Base-by-base conservation (phyloP, 2,888 invertebrate genomes). In the Macaria notata region DNA sequence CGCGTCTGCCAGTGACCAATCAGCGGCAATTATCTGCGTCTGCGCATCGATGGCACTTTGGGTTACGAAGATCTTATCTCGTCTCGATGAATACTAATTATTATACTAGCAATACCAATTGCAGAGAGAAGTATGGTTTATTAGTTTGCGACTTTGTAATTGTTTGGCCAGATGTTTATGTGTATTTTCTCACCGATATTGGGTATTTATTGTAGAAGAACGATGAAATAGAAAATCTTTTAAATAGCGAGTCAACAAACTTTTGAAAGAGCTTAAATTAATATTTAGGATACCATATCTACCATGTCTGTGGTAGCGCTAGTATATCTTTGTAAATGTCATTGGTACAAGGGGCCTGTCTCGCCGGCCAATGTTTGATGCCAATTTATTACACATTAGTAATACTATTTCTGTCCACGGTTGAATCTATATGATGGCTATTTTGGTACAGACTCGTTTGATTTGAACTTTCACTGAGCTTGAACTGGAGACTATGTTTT, bases 21-120 rank as follows among this genome's bases (percentile, higher is more conserved):
- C 71, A 79, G 75, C 55, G 59, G 63, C 83, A 84, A 86, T 86
- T 84, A 79, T 76, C 78, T 78, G 79, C 76, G 71, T 63, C 7
- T 45, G 62, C 72, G 54, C 66, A 66, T 41, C 9, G 9, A 4
- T 36, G 4, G 5, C n/a, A 4, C 80, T 74, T 70, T 86, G 69
- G 86, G 86, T 82, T 83, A 70, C 80, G 65, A 65, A 70, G 80
- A 36, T 36, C 33, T 6, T 36, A 36, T 36, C 33, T 6, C 33
- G 7, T 19, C 19, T 19, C 19, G 19, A 19, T 19, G 19, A 19
- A 1, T 19, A 19, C 2, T 19, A 19, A 19, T 19, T 19, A 19
- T 19, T 19, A 19, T 19, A 19, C 19, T 19, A 19, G 19, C 19
- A 19, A 19, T 2, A 19, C 19, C 19, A 19, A 19, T 19, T 2